Evolutionary conservation across 2,888 invertebrate genomes (phyloP), one percentile per base, ranked within the genome.

Genomic region (Scelioninae gen. 1): DNA sequence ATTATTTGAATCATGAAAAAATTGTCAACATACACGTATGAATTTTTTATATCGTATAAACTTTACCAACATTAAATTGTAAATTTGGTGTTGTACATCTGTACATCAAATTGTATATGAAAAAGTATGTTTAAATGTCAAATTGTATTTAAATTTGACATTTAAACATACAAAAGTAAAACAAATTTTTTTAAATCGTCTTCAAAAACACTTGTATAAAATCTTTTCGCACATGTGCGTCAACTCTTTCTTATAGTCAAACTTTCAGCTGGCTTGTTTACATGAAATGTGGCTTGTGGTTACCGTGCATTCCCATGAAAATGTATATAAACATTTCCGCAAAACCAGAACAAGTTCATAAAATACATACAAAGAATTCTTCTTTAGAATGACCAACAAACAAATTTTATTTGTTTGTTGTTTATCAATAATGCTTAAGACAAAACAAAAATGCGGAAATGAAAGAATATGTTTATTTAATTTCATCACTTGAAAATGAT

Each of bases 211-310:
- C 7, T 32, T 3, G 31, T 10, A 15, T 31, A 62, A 74, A 60
- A 60, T 62, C 15, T 71, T 74, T 47, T 72, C 62, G 47, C 66
- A 74, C 60, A 56, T 60, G 58, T 34, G 7, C 9, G 34, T 34
- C 10, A 15, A 34, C 51, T 43, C 16, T 47, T 47, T 47, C 47
- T 16, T 29, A 10, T 10, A 7, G 47, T 13, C 47, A 29, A 58
- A 56, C 55, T 34, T 56, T 45, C 60, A 31, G 55, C 34, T 43
- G 47, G 55, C n/a, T 56, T 81, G 43, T 68, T 66, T 82, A 82
- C 60, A 77, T 63, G 72, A 77, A 63, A 72, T 72, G 69, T 7
- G 56, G 56, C 76, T 71, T 72, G 63, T 31, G 82, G 76, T 68
- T 82, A 29, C 5, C n/a, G 55, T 47, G 16, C 53, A 51, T 77